phyloP scores from a whole-genome alignment of 2,888 invertebrate species.

The Amphipoea oculea region DNA sequence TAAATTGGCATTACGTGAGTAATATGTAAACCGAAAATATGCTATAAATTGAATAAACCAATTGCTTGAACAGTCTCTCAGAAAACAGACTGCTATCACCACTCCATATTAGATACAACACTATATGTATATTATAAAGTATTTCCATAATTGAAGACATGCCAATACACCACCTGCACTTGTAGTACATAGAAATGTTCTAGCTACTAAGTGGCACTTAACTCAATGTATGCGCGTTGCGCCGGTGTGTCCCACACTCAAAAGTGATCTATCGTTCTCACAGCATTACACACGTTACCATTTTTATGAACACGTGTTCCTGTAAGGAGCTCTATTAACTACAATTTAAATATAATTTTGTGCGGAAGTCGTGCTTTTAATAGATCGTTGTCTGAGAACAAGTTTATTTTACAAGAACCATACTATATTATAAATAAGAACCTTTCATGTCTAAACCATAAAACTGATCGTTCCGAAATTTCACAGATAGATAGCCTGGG shows the following conservation, averaged over 20 bases:
- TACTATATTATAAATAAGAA: not conserved
- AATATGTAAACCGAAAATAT: too few relatives aligned
- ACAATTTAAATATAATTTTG: not conserved
- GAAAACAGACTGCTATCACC: not conserved
- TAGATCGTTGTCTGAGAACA: not conserved
- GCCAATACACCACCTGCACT: slow-evolving; percentile 39
- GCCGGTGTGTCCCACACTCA: slow-evolving; percentile 37
- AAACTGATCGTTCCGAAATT: not conserved
- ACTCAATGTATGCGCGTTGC: slow-evolving; percentile 46
- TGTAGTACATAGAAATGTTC: slow-evolving; percentile 40
- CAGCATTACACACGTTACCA: slow-evolving; percentile 36
- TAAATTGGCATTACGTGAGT: not conserved
- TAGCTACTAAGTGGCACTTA: slow-evolving; percentile 60
- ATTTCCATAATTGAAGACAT: slow-evolving; percentile 47
- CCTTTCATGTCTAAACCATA: not conserved
- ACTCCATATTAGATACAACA: not conserved
- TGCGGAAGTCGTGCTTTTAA: not conserved
- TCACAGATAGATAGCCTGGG: not conserved
- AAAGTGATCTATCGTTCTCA: slow-evolving; percentile 53
- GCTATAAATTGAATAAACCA: not conserved
- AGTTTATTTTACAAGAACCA: not conserved
- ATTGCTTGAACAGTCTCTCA: not conserved
- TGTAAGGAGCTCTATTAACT: slow-evolving; percentile 1
- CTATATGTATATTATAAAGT: not conserved
- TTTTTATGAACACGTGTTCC: slow-evolving; percentile 44